These are phyloP conservation scores for Pterocles orientalis DNA, from an alignment of 2,113 vertebrate genomes.

Conservation along the genomic window DNA sequence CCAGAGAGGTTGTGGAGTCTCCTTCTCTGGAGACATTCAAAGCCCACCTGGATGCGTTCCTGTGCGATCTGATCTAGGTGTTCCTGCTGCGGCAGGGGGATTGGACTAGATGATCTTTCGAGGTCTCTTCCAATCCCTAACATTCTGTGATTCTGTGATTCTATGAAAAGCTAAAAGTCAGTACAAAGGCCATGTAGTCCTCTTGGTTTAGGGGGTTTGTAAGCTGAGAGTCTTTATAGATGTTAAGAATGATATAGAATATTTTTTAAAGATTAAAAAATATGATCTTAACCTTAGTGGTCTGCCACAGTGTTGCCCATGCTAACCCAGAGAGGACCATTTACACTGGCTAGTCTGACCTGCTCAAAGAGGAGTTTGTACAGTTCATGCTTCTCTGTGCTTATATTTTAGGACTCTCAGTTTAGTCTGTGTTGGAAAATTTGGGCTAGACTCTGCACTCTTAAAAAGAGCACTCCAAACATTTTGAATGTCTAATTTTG, in stretches of 20 bases:
- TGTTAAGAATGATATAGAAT: too few species aligned
- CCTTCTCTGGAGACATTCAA: too few species aligned
- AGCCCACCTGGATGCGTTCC: too few species aligned
- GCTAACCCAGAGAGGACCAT: neutral
- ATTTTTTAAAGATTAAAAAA: too few species aligned
- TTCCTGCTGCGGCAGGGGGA: too few species aligned
- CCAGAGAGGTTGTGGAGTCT: too few species aligned
- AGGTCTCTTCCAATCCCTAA: too few species aligned
- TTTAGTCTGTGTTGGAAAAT: conserved; percentile 28
- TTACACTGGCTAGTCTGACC: neutral
- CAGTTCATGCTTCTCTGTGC: neutral
- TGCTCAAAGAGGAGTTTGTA: neutral
- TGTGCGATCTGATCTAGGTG: too few species aligned
- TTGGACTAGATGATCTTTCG: too few species aligned
- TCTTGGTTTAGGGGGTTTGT: neutral
- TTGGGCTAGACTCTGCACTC: neutral
- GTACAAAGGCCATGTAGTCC: neutral
- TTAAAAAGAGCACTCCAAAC: neutral
- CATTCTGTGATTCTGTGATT: too few species aligned
- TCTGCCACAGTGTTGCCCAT: too few species aligned
- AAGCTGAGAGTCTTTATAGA: neutral
- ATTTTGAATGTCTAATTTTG: neutral
- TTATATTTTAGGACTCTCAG: conserved; percentile 14
- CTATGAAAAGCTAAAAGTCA: neutral
- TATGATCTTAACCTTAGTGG: too few species aligned